Evolutionary conservation across 2,113 vertebrate genomes (phyloP).

Genomic region (Petromus typicus): DNA sequence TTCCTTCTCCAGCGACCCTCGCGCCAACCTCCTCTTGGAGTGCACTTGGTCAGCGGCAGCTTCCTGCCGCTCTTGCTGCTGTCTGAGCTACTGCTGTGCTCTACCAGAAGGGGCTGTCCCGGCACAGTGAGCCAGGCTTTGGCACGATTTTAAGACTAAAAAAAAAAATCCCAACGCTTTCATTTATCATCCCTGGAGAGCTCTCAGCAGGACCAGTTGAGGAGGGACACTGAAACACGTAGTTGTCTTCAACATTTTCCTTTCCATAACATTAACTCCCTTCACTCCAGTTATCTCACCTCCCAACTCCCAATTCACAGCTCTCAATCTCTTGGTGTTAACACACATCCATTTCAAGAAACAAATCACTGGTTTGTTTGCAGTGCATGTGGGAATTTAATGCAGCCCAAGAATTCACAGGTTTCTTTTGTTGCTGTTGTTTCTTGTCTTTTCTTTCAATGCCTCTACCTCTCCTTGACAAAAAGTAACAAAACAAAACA

Average conservation of each 20-base stretch:
- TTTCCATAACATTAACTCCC: constrained; percentile 47
- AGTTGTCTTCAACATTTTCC: constrained; percentile 4
- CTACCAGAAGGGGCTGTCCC: constrained; percentile 88
- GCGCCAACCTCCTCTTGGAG: constrained; percentile 71
- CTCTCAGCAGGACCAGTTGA: constrained; percentile 72
- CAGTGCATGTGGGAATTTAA: constrained; percentile 54
- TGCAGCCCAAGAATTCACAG: neutral
- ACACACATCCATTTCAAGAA: constrained; percentile 66
- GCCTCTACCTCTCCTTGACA: neutral
- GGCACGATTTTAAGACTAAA: constrained; percentile 77
- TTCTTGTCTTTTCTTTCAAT: neutral
- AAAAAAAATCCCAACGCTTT: constrained; percentile 68
- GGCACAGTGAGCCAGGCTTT: constrained; percentile 83
- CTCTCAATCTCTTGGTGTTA: constrained; percentile 25
- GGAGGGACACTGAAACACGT: constrained; percentile 10
- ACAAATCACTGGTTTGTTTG: constrained; percentile 43
- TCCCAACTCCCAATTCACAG: constrained; percentile 37
- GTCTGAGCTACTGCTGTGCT: constrained; percentile 75
- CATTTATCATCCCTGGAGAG: constrained; percentile 74
- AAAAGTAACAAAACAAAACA: constrained; percentile 27
- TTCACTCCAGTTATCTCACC: constrained; percentile 36
- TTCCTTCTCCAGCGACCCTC: constrained; percentile 40
- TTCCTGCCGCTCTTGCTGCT: constrained; percentile 62
- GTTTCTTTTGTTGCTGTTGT: neutral
- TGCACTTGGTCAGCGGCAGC: constrained; percentile 67